phyloP scores from a whole-genome alignment of 2,113 vertebrate genomes.

The Capreolus pygargus region DNA sequence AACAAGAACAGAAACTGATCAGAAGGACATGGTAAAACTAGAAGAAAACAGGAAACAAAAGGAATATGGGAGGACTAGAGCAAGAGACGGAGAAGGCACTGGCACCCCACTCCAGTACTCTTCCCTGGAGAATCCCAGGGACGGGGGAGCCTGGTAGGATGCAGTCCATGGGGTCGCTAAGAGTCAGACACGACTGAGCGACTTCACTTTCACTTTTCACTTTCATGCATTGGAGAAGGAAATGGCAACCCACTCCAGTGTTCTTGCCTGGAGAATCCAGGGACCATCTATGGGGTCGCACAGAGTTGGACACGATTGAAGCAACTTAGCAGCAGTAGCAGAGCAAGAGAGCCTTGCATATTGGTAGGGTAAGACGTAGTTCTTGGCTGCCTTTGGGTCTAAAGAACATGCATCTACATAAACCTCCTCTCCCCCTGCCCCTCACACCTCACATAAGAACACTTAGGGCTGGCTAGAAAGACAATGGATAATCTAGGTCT shows the following conservation, averaged over 20 bases:
- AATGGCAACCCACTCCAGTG: too few species aligned
- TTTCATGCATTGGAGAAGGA: too few species aligned
- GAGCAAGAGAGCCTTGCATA: neutral
- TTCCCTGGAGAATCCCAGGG: too few species aligned
- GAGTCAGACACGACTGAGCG: too few species aligned
- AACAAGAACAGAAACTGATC: neutral
- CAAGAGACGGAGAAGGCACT: neutral
- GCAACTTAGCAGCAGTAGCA: too few species aligned
- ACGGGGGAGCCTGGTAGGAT: too few species aligned
- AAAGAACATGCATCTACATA: neutral
- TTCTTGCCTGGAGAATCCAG: too few species aligned
- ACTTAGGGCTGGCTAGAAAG: neutral
- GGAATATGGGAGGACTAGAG: neutral
- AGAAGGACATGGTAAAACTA: conserved; percentile 32
- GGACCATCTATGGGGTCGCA: too few species aligned
- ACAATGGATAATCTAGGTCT: neutral
- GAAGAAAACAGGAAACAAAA: conserved; percentile 35
- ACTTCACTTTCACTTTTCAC: too few species aligned
- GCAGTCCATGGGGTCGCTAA: too few species aligned
- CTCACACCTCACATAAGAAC: neutral
- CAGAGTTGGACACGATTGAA: too few species aligned
- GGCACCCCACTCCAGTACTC: too few species aligned
- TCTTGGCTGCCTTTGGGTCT: neutral
- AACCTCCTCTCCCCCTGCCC: neutral
- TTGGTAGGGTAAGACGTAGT: neutral